Conservation (phyloP, 2,888 invertebrate genomes). For the Tenthredo amoena region DNA sequence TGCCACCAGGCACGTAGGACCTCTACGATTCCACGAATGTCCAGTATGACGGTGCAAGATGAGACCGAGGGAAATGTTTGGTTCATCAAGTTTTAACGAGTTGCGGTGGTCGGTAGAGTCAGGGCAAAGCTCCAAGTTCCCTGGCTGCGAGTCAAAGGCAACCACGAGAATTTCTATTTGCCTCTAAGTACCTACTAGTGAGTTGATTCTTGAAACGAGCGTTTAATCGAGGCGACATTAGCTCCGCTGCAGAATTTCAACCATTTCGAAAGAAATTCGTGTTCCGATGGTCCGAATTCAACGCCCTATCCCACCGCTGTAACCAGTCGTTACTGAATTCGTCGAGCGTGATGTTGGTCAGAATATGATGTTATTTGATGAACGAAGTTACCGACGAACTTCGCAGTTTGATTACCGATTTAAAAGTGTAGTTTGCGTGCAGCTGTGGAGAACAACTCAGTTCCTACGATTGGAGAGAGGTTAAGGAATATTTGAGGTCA, state of each 20-base stretch:
- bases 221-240: not conserved
- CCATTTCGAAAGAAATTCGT: not conserved
- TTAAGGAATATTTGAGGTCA: not conserved
- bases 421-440: not conserved
- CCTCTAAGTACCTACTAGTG: not conserved
- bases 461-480: not conserved
- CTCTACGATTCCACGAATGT: not conserved
- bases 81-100: conserved; percentile 35
- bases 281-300: not conserved
- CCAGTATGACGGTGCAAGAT: not conserved
- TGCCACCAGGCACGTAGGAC: not conserved
- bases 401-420: conserved; percentile 1
- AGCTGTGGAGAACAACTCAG: not conserved
- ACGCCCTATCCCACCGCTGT: not conserved
- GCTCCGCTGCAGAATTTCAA: not conserved
- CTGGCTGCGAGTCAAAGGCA: not conserved
- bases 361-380: not conserved
- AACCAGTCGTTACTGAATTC: not conserved
- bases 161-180: not conserved
- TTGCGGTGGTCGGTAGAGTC: not conserved
- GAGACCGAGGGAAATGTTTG: conserved; percentile 3
- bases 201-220: not conserved
- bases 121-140: not conserved
- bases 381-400: not conserved
- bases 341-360: not conserved